Evolutionary conservation across 2,888 invertebrate species (phyloP).

Genomic region (Acanthoscelides obtectus): DNA sequence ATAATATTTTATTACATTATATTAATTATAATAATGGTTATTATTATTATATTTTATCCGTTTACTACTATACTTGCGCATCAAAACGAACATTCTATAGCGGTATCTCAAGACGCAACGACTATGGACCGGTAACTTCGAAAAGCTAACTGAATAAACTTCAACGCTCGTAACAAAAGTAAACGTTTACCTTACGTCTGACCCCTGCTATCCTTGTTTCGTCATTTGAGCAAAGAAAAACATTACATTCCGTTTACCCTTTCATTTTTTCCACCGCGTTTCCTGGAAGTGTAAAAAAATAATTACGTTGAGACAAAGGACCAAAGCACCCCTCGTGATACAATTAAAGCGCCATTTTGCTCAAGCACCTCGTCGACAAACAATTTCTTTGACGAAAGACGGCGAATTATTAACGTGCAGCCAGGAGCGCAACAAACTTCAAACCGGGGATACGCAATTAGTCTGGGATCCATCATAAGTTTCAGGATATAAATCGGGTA

Average conservation of each 20-base stretch:
- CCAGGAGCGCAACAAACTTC: not conserved
- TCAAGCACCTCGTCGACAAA: conserved; percentile 27
- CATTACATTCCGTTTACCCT: not conserved
- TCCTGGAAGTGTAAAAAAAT: not conserved
- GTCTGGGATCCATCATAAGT: too few species aligned
- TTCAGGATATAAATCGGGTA: too few species aligned
- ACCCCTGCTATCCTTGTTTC: not conserved
- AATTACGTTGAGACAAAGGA: not conserved
- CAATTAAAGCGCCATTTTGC: conserved; percentile 16
- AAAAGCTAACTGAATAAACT: not conserved
- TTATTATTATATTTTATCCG: too few species aligned
- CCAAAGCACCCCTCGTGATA: not conserved
- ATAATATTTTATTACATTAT: too few species aligned
- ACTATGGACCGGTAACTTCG: not conserved
- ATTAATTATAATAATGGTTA: too few species aligned
- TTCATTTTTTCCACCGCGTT: not conserved
- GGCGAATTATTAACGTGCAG: not conserved
- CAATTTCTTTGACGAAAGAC: conserved; percentile 15
- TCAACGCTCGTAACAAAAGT: not conserved
- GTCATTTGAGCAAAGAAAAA: not conserved
- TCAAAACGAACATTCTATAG: too few species aligned
- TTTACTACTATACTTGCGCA: too few species aligned
- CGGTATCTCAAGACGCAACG: too few species aligned
- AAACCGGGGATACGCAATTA: too few species aligned
- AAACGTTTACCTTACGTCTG: not conserved